A percentile compares a stretch with the other conserved stretches of the same genome.
These are phyloP conservation scores for Xylocopa sonorina DNA, from an alignment of 1,140 invertebrate species.

Conservation along the genomic window DNA sequence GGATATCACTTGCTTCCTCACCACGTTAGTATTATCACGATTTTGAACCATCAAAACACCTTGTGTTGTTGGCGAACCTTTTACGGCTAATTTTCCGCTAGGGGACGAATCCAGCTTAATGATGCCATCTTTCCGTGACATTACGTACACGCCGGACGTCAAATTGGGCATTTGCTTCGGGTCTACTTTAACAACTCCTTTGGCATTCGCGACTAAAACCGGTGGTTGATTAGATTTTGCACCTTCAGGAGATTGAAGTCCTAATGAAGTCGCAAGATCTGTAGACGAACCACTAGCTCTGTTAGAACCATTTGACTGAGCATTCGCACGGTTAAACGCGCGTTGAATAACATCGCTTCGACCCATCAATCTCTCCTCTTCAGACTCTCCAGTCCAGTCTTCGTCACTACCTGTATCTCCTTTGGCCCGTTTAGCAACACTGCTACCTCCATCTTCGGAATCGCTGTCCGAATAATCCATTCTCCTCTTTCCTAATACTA, in stretches of 20 bases:
- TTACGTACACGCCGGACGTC: constrained; percentile 86
- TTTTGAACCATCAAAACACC: constrained; percentile 79
- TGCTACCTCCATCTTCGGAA: constrained; percentile 79
- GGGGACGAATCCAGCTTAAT: constrained; percentile 85
- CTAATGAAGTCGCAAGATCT: constrained; percentile 70
- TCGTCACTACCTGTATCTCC: constrained; percentile 81
- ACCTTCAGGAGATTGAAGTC: constrained; percentile 67
- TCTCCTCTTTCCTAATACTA: constrained; percentile 77
- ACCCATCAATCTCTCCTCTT: constrained; percentile 76
- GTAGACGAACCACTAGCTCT: constrained; percentile 66
- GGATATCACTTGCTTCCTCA: constrained; percentile 77
- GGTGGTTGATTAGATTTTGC: constrained; percentile 73
- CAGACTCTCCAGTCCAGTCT: constrained; percentile 79
- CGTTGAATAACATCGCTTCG: constrained; percentile 79
- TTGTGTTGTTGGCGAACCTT: constrained; percentile 68
- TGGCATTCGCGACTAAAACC: constrained; percentile 85
- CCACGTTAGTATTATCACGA: constrained; percentile 73
- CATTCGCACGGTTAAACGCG: constrained; percentile 78
- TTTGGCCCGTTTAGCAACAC: constrained; percentile 82
- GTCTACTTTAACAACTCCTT: constrained; percentile 88
- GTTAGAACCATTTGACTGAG: constrained; percentile 78
- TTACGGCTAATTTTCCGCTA: constrained; percentile 81
- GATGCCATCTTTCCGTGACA: constrained; percentile 88
- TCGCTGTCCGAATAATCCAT: constrained; percentile 79
- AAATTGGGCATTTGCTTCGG: constrained; percentile 88